A percentile compares a stretch with the other conserved stretches of the same genome.
These are phyloP conservation scores for Vireo griseus DNA, from an alignment of 2,797 vertebrate species.

Conservation along the genomic window DNA sequence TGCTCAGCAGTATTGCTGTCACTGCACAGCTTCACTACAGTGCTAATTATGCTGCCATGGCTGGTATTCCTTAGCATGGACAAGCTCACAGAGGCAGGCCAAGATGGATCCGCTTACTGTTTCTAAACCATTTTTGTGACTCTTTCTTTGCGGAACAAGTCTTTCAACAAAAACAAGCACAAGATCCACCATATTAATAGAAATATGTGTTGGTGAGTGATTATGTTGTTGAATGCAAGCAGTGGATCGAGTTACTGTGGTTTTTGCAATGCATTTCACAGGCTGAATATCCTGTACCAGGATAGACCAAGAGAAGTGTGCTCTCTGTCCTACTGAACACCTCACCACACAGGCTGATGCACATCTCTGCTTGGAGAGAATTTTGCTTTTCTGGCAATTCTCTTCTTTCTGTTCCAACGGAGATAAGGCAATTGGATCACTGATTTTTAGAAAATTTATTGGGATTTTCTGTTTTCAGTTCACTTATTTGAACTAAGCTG, in stretches of 20 bases:
- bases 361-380: not conserved
- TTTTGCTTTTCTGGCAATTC: not conserved
- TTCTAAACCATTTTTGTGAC: not conserved
- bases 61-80: not conserved
- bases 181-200: not conserved
- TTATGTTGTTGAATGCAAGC: not conserved
- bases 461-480: not conserved
- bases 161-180: not conserved
- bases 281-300: not conserved
- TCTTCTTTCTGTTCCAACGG: not conserved
- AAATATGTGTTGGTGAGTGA: accelerated
- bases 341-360: not conserved
- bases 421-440: not conserved
- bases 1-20: not conserved
- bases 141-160: not conserved
- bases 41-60: not conserved
- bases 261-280: not conserved
- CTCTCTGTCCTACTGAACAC: not conserved
- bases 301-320: not conserved
- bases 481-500: not conserved
- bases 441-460: not conserved
- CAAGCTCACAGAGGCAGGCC: not conserved
- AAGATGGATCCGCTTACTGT: not conserved
- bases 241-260: not conserved
- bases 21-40: accelerated